Evolutionary conservation across 2,888 invertebrate genomes (phyloP), one percentile per base, ranked within the genome.

Genomic region (Chrysolina americana): DNA sequence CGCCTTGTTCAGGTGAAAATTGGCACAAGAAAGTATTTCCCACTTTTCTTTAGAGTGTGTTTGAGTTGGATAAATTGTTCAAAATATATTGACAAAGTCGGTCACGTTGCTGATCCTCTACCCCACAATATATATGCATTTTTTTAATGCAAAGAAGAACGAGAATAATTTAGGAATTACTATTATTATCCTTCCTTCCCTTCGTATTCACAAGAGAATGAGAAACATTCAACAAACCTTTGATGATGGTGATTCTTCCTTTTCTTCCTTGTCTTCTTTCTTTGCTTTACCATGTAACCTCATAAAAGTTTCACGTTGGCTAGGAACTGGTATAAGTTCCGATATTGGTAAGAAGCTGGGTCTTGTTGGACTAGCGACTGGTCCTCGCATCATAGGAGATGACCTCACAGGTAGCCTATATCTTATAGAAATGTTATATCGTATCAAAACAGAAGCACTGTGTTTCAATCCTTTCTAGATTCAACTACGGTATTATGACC

Each of bases 301-400:
- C 76, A 89, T 86, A 80, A 89, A 91, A 11, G 89, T 89, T 70
- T 90, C 90, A 75, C 90, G 87, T 84, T 92, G 92, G 10, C 92
- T 91, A 11, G 95, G 94, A 66, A 95, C 94, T 4, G 94, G 94
- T 78, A 94, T 92, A 8, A 95, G 94, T 85, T 94, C 94, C 8
- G 94, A 92, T 76, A 94, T 93, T 41, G 93, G 93, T 76, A 94
- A 87, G 81, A 91, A 92, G 83, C 92, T 92, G 19, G 94, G 94
- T 78, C 94, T 87, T 41, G 93, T 92, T 71, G 93, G 93, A 87
- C 93, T 93, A 2, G 89, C 89, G 23, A 81, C 76, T 0, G 81
- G 78, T 36, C 68, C 78, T 66, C 79, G 72, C 8, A 80, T 78
- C 68, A 63, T 53, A n/a, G 81, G 78, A n/a, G 78, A 65, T 10